A percentile compares a stretch with the other conserved stretches of the same genome.
Evolutionary conservation across 2,113 vertebrate genomes (phyloP).

Genomic region (Emydocephalus ijimae): DNA sequence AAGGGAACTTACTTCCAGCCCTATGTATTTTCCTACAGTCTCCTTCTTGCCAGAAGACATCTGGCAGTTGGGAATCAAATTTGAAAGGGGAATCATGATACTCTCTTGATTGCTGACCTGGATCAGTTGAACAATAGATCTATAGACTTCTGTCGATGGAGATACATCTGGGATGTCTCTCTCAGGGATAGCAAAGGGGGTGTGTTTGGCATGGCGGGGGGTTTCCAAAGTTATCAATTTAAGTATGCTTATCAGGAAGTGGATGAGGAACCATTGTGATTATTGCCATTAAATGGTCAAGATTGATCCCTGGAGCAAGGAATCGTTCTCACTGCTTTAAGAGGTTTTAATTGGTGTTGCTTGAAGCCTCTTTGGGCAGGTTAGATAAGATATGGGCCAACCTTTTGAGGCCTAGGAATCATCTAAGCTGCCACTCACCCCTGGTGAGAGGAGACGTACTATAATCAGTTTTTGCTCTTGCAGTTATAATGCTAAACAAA

Average conservation of each 20-base stretch:
- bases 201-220: background rate
- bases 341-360: background rate
- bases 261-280: background rate
- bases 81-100: background rate
- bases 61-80: background rate
- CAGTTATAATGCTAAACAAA: background rate
- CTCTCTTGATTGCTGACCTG: background rate
- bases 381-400: background rate
- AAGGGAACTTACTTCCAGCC: background rate
- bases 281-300: background rate
- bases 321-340: background rate
- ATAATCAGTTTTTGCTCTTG: background rate
- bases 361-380: background rate
- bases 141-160: background rate
- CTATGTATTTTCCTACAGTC: background rate
- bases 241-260: background rate
- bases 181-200: background rate
- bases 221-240: background rate
- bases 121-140: background rate
- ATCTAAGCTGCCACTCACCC: background rate
- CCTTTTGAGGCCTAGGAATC: background rate
- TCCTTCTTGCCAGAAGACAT: background rate
- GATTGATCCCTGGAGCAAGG: background rate
- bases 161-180: background rate
- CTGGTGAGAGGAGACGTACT: background rate